A percentile compares a stretch with the other conserved stretches of the same genome.
Evolutionary conservation across 2,797 vertebrate species (phyloP).

Genomic region (Pseudochirops corinnae): DNA sequence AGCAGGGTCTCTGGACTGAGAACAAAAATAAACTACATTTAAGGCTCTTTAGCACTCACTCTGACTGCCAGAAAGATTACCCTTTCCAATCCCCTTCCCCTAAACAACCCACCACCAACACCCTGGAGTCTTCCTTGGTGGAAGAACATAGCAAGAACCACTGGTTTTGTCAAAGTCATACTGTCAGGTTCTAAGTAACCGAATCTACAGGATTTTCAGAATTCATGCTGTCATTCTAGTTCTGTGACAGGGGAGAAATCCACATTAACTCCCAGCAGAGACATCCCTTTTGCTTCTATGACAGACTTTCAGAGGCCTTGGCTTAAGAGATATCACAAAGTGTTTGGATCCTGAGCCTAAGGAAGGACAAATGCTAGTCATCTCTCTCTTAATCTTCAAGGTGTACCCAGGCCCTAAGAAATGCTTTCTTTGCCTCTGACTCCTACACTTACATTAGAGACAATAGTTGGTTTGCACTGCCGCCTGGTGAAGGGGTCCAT

Average conservation of each 20-base stretch:
- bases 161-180: constrained; percentile 9
- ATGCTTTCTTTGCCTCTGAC: constrained; percentile 62
- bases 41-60: constrained; percentile 13
- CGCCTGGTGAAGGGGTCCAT: constrained; percentile 99
- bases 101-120: not conserved
- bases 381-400: constrained; percentile 72
- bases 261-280: not conserved
- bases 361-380: constrained; percentile 69
- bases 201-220: not conserved
- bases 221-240: not conserved
- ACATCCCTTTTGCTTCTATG: constrained; percentile 31
- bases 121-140: constrained; percentile 26
- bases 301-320: constrained; percentile 58
- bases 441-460: constrained; percentile 93
- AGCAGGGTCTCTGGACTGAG: constrained; percentile 97
- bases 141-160: constrained; percentile 21
- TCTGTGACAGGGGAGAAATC: not conserved
- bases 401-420: constrained; percentile 67
- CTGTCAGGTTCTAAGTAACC: not conserved
- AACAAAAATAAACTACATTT: constrained; percentile 61
- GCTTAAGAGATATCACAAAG: constrained; percentile 64
- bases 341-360: constrained; percentile 54
- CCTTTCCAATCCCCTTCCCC: constrained; percentile 1
- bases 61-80: not conserved
- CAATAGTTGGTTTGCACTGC: constrained; percentile 99